Evolutionary conservation across 1,140 invertebrate genomes (phyloP), one percentile per base, ranked within the genome.

Genomic region (Heliothis virescens): DNA sequence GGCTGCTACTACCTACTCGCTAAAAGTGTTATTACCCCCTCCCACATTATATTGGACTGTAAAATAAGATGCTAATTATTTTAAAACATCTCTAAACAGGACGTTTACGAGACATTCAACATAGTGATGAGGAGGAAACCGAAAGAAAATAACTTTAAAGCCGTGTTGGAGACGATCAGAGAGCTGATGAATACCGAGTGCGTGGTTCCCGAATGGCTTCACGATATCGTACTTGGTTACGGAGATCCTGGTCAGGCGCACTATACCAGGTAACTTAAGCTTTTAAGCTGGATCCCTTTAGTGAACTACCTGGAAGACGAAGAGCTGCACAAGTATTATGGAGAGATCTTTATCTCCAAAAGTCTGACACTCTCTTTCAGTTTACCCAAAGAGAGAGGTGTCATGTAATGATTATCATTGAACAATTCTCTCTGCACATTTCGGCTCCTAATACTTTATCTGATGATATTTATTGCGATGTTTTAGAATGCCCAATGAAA

Each of bases 101-200:
- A 98, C 95, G 97, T 99, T 11, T 99, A 99, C 92, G 98, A 99
- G 90, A 97, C 97, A n/a, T 99, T 99, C 91, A 99, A 99, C 92
- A 97, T 99, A 41, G 96, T 99, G 63, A 98, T 99, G 96, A 96
- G 99, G 65, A 96, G 99, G 34, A 99, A 99, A 94, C 99, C 99
- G 0, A 99, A 99, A 92, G 99, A 99, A 92, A 99, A 99, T 91
- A 99, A 99, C 94, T 99, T 99, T 91, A 99, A 99, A 95, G 99
- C 99, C 0, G 99, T 99, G 10, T 92, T 99, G 80, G 99, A 99
- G 94, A 99, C 99, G 0, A 99, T 99, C 82, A 95, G 99, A 4
- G 98, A 99, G 94, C 95, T 99, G 63, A 99, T 99, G 98, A 99
- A 99, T 90, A 99, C 99, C 0, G 98, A 99, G 90, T 99, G 98